These are phyloP conservation scores for Laterallus jamaicensis DNA, from an alignment of 2,113 vertebrate genomes.

Conservation along the genomic window DNA sequence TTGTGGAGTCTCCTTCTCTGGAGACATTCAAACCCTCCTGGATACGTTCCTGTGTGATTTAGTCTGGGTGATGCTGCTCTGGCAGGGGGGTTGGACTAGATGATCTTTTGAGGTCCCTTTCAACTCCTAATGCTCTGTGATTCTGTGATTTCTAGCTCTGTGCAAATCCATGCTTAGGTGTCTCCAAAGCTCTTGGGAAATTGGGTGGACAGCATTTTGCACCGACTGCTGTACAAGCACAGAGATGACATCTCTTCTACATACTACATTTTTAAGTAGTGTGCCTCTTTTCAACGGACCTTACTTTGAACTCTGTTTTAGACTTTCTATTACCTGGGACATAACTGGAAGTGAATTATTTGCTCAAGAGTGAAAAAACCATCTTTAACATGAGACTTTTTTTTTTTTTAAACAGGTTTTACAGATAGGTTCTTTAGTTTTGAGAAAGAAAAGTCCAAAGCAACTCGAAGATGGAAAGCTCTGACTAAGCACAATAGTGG, in stretches of 20 bases:
- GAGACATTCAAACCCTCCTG: too few relatives aligned
- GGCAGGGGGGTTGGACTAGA: too few relatives aligned
- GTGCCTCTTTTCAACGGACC: not conserved
- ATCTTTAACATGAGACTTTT: not conserved
- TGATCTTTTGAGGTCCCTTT: too few relatives aligned
- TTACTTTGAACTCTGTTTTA: not conserved
- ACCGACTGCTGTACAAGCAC: not conserved
- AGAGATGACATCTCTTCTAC: not conserved
- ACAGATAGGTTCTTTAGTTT: not conserved
- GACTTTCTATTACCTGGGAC: not conserved
- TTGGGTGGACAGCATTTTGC: not conserved
- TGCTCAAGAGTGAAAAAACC: conserved; percentile 6
- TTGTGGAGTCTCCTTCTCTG: too few relatives aligned
- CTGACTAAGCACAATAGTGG: not conserved
- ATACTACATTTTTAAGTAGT: not conserved
- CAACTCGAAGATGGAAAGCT: not conserved
- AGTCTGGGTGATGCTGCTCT: too few relatives aligned
- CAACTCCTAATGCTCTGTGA: too few relatives aligned
- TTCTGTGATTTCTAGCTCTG: not conserved
- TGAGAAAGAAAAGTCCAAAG: not conserved
- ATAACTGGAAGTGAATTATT: not conserved
- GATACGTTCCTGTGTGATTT: too few relatives aligned
- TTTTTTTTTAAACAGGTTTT: not conserved
- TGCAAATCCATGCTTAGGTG: not conserved
- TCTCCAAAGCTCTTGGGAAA: not conserved